Conservation (phyloP, 2,888 invertebrate genomes). For the Punctoribates punctum region DNA sequence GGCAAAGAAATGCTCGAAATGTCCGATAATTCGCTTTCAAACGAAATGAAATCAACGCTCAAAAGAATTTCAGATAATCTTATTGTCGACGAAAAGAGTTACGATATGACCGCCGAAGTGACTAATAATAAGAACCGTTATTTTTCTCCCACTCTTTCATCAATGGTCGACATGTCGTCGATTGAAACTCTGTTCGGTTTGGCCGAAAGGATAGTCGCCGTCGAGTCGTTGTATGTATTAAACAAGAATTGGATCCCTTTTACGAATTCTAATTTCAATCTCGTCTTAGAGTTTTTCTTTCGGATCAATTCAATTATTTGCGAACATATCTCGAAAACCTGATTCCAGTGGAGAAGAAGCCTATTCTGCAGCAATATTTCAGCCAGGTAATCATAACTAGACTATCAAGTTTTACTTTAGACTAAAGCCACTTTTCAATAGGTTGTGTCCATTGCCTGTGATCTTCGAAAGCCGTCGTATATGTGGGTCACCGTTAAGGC, state of each 20-base stretch:
- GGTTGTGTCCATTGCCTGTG: slow-evolving; percentile 67
- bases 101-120: neutral
- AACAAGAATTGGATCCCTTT: neutral
- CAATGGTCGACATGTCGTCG: slow-evolving; percentile 64
- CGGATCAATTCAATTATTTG: slow-evolving; percentile 77
- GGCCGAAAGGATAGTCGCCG: slow-evolving; percentile 79
- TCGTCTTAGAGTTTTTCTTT: slow-evolving; percentile 66
- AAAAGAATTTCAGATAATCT: slow-evolving; percentile 73
- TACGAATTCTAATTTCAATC: neutral
- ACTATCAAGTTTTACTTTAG: neutral
- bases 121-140: slow-evolving; percentile 50
- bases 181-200: slow-evolving; percentile 75
- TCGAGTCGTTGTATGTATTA: slow-evolving; percentile 69
- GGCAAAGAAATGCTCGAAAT: slow-evolving; percentile 56
- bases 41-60: slow-evolving; percentile 68
- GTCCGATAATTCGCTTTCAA: slow-evolving; percentile 60
- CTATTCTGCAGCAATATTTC: slow-evolving; percentile 57
- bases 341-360: slow-evolving; percentile 63
- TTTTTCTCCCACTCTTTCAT: slow-evolving; percentile 61
- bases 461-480: slow-evolving; percentile 78
- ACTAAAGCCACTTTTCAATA: slow-evolving; percentile 51
- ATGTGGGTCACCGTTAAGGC: slow-evolving; percentile 76
- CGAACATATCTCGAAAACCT: slow-evolving; percentile 80
- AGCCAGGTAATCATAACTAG: slow-evolving; percentile 52
- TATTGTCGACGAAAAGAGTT: slow-evolving; percentile 53